These are phyloP conservation scores for Patella depressa DNA, from an alignment of 2,888 invertebrate species.

Conservation along the genomic window DNA sequence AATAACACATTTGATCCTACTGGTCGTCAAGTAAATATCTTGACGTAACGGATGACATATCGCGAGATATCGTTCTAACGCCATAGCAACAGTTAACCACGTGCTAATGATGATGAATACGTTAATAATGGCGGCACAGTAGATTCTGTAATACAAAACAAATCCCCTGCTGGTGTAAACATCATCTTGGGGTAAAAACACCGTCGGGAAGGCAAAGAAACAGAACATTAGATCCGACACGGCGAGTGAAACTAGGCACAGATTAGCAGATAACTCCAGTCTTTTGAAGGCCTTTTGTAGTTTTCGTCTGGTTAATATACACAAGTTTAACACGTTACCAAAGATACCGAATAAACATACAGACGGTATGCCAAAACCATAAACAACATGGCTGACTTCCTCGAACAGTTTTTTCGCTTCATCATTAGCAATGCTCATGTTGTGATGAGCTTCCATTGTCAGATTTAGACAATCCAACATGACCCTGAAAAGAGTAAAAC, in stretches of 20 bases:
- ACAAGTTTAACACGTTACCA: slow-evolving; percentile 84
- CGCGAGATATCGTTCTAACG: slow-evolving; percentile 82
- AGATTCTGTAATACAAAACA: slow-evolving; percentile 58
- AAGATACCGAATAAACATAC: slow-evolving; percentile 82
- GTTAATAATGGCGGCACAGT: slow-evolving; percentile 63
- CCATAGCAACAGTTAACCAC: slow-evolving; percentile 82
- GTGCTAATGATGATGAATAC: slow-evolving; percentile 79
- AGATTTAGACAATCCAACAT: slow-evolving; percentile 25
- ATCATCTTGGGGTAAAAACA: slow-evolving; percentile 56
- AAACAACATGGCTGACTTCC: slow-evolving; percentile 51
- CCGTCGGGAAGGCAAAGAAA: slow-evolving; percentile 75
- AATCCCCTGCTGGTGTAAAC: slow-evolving; percentile 76
- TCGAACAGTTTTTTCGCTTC: slow-evolving; percentile 34
- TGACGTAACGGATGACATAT: slow-evolving; percentile 82
- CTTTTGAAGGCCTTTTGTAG: slow-evolving; percentile 74
- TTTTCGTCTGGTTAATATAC: slow-evolving; percentile 79
- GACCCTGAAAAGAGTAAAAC: slow-evolving; percentile 13
- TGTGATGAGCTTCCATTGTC: slow-evolving; percentile 17
- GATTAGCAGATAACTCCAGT: slow-evolving; percentile 85
- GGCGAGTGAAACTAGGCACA: slow-evolving; percentile 82
- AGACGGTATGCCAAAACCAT: slow-evolving; percentile 75
- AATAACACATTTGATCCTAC: slow-evolving; percentile 76
- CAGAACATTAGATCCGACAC: slow-evolving; percentile 79
- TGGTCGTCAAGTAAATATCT: slow-evolving; percentile 77
- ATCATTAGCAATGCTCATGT: slow-evolving; percentile 25